Evolutionary conservation across 2,888 invertebrate species (phyloP).

Genomic region (Sinotaia quadrata): DNA sequence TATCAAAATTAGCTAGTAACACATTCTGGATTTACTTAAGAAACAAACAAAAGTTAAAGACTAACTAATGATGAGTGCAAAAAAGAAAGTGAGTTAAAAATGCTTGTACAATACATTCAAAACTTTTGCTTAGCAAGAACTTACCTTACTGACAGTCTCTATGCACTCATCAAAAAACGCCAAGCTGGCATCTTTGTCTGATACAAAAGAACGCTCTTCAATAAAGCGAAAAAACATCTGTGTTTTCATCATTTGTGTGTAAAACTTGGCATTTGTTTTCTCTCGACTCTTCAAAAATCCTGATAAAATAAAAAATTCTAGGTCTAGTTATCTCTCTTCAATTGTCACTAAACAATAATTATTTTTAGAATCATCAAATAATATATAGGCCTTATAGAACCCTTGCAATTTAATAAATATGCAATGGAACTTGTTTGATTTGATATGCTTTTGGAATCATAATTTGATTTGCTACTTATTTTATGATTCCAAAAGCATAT

Average conservation of each 20-base stretch:
- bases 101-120: no score
- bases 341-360: no score
- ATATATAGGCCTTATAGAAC: no score
- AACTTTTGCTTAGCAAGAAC: neutral
- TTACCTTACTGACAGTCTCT: slow-evolving; percentile 74
- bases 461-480: no score
- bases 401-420: no score
- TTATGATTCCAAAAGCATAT: no score
- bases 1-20: no score
- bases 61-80: neutral
- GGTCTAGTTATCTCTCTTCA: no score
- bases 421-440: no score
- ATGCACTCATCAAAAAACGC: slow-evolving; percentile 98
- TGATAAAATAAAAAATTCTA: slow-evolving; percentile 41
- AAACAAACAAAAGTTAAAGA: neutral
- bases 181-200: slow-evolving; percentile 96
- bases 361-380: no score
- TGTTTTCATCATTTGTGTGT: slow-evolving; percentile 88
- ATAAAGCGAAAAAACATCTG: slow-evolving; percentile 99
- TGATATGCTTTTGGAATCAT: no score
- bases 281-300: slow-evolving; percentile 71
- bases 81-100: slow-evolving; percentile 1
- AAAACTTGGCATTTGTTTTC: slow-evolving; percentile 80
- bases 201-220: slow-evolving; percentile 97
- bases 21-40: no score